Evolutionary conservation across 2,888 invertebrate genomes (phyloP), one percentile per base, ranked within the genome.

Genomic region (Microctonus brassicae): DNA sequence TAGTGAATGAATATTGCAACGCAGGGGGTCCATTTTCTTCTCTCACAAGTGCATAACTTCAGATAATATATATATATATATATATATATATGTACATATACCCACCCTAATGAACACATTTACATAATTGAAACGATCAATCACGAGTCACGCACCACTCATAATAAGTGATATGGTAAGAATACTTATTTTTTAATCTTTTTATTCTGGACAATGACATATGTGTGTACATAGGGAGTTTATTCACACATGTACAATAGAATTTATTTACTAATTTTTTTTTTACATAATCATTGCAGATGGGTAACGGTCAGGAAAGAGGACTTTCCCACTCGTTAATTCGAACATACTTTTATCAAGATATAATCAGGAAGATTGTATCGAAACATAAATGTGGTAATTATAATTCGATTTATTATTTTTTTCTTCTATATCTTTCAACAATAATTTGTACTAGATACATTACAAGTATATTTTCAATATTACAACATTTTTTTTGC

Each of bases 61-160:
- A 20, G 17, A 63, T 63, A 29, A 17, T 26, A n/a, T n/a, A n/a
- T n/a, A n/a, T n/a, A n/a, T n/a, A n/a, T n/a, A n/a, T n/a, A n/a
- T n/a, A n/a, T n/a, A n/a, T n/a, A n/a, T n/a, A n/a, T n/a, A n/a
- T 42, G n/a, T 13, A 39, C n/a, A 13, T 20, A 20, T 47, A 47
- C 47, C 9, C 20, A 47, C 29, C 11, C 29, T 63, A 33, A 42
- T 63, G 29, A 52, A 10, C 17, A 63, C 47, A 63, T 63, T 47
- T 63, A 47, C 63, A 47, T 63, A 47, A 47, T 42, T 63, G 26
- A 26, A 6, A 29, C 20, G 63, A 47, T 63, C 20, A 63, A 63
- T 47, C 26, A 6, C 62, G 26, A 47, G 47, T 47, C 47, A 47
- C 47, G 17, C 20, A 47, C 17, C 17, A 47, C 7, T 47, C 7